Percentiles rank a stretch among this genome's conserved stretches.
Evolutionary conservation across 2,113 vertebrate genomes (phyloP).

Genomic region (Desmodus rotundus): DNA sequence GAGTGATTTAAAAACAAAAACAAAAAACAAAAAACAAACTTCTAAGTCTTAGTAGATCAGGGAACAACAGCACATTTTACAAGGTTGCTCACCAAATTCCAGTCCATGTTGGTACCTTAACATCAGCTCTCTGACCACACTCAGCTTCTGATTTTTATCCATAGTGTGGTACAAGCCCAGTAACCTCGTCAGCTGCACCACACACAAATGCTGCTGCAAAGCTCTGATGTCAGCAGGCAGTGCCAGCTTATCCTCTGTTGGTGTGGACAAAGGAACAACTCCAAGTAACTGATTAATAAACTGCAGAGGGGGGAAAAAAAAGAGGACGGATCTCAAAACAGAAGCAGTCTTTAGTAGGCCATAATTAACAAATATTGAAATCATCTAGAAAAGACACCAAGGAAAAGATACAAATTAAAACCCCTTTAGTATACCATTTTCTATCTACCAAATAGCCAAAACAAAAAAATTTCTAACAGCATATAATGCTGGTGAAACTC

Average conservation of each 20-base stretch:
- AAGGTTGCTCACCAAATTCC: constrained; percentile 88
- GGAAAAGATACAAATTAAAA: not conserved
- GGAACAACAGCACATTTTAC: not conserved
- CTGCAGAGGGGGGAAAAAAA: constrained; percentile 73
- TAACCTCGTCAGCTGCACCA: constrained; percentile 90
- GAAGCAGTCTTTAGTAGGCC: not conserved
- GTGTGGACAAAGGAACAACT: constrained; percentile 84
- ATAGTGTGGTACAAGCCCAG: constrained; percentile 91
- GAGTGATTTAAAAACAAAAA: not conserved
- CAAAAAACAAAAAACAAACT: not conserved
- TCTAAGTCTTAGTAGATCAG: not conserved
- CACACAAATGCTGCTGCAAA: constrained; percentile 94
- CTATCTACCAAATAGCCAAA: not conserved
- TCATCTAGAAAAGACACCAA: not conserved
- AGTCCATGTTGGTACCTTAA: constrained; percentile 91
- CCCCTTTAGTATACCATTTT: not conserved
- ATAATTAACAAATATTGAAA: constrained; percentile 4
- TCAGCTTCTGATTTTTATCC: constrained; percentile 85
- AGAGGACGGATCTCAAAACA: not conserved
- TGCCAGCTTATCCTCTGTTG: constrained; percentile 80
- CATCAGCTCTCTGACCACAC: constrained; percentile 88
- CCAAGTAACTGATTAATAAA: constrained; percentile 92
- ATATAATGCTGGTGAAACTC: not conserved
- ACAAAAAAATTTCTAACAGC: not conserved
- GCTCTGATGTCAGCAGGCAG: constrained; percentile 90